Evolutionary conservation across 2,888 invertebrate genomes (phyloP).

Genomic region (Mythimna albipuncta): DNA sequence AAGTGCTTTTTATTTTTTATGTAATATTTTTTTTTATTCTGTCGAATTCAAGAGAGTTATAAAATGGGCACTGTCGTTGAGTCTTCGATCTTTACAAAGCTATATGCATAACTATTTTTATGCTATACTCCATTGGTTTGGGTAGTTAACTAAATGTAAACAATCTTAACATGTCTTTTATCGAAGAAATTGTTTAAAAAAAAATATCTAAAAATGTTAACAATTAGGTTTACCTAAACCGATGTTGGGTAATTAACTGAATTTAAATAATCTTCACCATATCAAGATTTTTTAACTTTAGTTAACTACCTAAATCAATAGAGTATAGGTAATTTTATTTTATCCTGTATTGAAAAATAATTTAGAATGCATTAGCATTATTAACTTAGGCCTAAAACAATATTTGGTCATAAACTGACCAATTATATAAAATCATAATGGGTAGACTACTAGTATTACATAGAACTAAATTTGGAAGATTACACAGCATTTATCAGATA

Average conservation of each 20-base stretch:
- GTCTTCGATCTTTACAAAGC: not conserved
- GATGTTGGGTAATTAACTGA: too few relatives aligned
- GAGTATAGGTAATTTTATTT: too few relatives aligned
- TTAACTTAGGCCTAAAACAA: not conserved
- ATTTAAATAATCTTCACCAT: too few relatives aligned
- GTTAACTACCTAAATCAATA: too few relatives aligned
- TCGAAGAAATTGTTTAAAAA: too few relatives aligned
- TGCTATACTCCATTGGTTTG: too few relatives aligned
- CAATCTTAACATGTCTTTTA: too few relatives aligned
- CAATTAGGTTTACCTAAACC: too few relatives aligned
- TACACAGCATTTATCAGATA: conserved; percentile 15
- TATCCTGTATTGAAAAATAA: not conserved
- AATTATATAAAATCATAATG: not conserved
- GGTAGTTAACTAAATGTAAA: too few relatives aligned
- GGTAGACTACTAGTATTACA: not conserved
- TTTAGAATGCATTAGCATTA: not conserved
- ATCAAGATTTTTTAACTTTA: too few relatives aligned
- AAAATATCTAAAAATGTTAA: too few relatives aligned
- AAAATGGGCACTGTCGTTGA: not conserved
- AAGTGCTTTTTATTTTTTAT: conserved; percentile 22
- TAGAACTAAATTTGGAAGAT: not conserved
- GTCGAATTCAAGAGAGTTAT: conserved; percentile 11
- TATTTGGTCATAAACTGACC: not conserved
- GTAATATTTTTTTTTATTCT: conserved; percentile 22
- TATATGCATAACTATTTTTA: too few relatives aligned